Percentiles rank a stretch among this genome's conserved stretches.
phyloP scores from a whole-genome alignment of 2,797 vertebrate species.

The Enteromius fasciolatus region DNA sequence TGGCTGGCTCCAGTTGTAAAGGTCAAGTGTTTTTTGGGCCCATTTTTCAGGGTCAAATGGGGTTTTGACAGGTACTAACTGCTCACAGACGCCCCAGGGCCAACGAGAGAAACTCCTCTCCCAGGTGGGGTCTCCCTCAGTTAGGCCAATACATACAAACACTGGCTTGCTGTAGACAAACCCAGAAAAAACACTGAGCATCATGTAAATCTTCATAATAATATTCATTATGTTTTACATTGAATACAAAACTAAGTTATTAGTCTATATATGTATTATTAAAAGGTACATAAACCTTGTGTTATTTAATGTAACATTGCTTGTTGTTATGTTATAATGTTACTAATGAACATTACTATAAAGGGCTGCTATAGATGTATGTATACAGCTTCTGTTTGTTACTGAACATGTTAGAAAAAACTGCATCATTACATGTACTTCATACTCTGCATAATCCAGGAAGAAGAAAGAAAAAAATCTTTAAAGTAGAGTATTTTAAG shows the following conservation, averaged over 20 bases:
- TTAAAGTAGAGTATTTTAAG: not conserved
- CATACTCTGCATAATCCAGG: not conserved
- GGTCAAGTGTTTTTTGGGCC: conserved; percentile 80
- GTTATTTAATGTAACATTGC: not conserved
- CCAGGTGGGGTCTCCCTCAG: conserved; percentile 92
- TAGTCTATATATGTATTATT: not conserved
- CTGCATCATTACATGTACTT: not conserved
- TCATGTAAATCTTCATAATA: not conserved
- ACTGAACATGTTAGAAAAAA: not conserved
- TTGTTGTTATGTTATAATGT: not conserved
- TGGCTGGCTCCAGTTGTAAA: conserved; percentile 94
- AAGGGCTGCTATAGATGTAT: not conserved
- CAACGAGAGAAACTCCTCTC: conserved; percentile 84
- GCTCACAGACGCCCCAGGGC: conserved; percentile 94
- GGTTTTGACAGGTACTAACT: conserved; percentile 79
- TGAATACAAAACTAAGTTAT: not conserved
- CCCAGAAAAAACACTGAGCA: conserved; percentile 1
- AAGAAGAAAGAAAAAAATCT: not conserved
- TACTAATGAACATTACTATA: not conserved
- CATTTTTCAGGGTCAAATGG: conserved; percentile 86
- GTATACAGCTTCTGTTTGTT: not conserved
- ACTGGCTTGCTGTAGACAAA: conserved; percentile 81
- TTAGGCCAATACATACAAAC: conserved; percentile 92
- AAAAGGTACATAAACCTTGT: not conserved
- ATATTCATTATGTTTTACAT: not conserved